Base-by-base conservation (phyloP, 2,797 vertebrate genomes). In the Ctenosaura bakeri region DNA sequence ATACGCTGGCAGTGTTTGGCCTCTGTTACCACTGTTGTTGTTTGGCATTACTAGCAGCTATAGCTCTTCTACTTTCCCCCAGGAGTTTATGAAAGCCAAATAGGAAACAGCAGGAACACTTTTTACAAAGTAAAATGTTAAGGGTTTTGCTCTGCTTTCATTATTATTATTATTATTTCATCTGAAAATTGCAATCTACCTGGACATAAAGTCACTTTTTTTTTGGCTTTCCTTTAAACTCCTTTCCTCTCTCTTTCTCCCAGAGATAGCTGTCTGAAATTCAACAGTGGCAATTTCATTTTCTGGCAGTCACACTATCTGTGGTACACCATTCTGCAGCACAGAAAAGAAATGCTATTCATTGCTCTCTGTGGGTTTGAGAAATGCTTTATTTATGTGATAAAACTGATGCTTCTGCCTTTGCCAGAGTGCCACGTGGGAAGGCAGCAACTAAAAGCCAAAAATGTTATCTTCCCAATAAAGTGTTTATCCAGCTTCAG, bases 391-490 rank as follows among this genome's bases (percentile, higher is more conserved):
- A 94, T 92, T 94, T 86, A 88, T 78, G 22, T 66, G n/a, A 77
- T 88, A 94, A 81, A 50, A 77, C 78, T 71, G 32, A 84, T 91
- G 18, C 89, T 93, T 95, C 80, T 64, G 52, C 56, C 42, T 38
- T 24, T 66, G 78, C 93, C 90, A 90, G 16, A 24, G 80, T 24
- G 89, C 88, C 87, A 52, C 52, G 74, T 26, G 89, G 64, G 80
- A 85, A 93, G 12, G 20, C 22, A 88, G 46, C 5, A 85, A 69
- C 91, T 92, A 84, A 78, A 86, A 89, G 35, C 6, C 24, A 54
- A 79, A 83, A 94, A 91, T 86, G 76, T 90, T 92, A 85, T 93
- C 90, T 92, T 64, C 62, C 89, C 94, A 94, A 93, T 88, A 92
- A 93, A 95, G 80, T 18, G 84, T 90, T 93, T 89, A 93, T 92